Percentiles rank a stretch among this genome's conserved stretches.
These are phyloP conservation scores for Onychostoma macrolepis DNA, from an alignment of 2,113 vertebrate genomes.

Conservation along the genomic window DNA sequence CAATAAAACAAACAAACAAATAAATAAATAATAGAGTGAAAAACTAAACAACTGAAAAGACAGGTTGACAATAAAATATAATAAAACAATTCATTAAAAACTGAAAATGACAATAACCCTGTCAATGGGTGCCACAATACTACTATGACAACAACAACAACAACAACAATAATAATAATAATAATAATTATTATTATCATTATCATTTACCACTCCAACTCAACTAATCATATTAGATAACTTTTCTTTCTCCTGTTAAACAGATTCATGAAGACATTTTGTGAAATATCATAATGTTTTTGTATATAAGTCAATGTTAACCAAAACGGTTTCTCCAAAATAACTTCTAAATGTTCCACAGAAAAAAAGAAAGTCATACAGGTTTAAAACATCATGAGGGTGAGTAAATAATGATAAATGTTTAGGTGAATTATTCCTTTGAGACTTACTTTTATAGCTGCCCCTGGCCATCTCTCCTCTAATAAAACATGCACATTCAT, in stretches of 20 bases:
- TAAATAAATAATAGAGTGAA: no score
- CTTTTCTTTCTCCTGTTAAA: neutral
- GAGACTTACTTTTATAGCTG: neutral
- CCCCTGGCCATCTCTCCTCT: neutral
- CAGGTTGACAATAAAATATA: neutral
- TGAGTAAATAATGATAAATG: neutral
- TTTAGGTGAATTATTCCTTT: neutral
- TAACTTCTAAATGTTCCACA: no score
- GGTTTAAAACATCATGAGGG: neutral
- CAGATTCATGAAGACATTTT: neutral
- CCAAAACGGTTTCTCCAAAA: neutral
- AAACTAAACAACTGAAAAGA: neutral
- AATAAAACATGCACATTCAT: conserved; percentile 13
- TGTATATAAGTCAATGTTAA: neutral
- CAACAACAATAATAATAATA: no score
- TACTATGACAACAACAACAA: no score
- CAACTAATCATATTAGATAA: neutral
- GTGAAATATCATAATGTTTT: neutral
- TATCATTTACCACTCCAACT: neutral
- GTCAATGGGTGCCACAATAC: neutral
- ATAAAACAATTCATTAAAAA: neutral
- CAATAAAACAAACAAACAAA: no score
- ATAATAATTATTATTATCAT: no score
- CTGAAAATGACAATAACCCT: neutral
- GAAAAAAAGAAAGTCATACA: neutral